Evolutionary conservation across 1,140 invertebrate genomes (phyloP).

Genomic region (Melanaphis sacchari): DNA sequence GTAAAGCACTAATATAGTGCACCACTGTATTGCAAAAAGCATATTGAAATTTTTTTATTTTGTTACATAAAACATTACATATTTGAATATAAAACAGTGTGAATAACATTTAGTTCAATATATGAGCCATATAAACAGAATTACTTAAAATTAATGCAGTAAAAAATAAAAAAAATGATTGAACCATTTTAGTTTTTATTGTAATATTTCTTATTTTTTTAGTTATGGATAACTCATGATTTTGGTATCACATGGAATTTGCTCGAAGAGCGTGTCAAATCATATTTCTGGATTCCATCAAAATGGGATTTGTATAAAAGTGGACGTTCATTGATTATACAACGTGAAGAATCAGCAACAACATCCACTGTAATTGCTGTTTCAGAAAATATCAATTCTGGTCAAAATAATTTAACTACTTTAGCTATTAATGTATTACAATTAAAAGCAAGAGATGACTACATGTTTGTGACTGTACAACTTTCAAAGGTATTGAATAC

Average conservation of each 20-base stretch:
- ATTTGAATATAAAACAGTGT: not conserved
- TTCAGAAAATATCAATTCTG: conserved; percentile 42
- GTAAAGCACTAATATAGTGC: too few species aligned
- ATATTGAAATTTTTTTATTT: too few species aligned
- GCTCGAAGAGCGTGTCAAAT: conserved; percentile 77
- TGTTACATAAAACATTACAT: not conserved
- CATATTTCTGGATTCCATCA: conserved; percentile 63
- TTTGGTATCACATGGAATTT: conserved; percentile 75
- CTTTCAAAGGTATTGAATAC: conserved; percentile 44
- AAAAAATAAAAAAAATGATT: too few species aligned
- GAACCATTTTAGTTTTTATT: not conserved
- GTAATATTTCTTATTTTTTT: conserved; percentile 60
- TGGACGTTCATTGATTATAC: conserved; percentile 69
- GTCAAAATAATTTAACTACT: conserved; percentile 62
- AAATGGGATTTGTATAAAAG: conserved; percentile 48
- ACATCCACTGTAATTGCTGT: conserved; percentile 47
- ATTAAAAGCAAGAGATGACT: conserved; percentile 82
- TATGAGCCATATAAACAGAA: too few species aligned
- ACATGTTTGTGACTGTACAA: conserved; percentile 74
- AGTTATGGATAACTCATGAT: conserved; percentile 80
- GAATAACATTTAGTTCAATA: not conserved
- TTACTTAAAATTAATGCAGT: not conserved
- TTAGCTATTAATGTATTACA: conserved; percentile 72
- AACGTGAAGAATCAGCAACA: conserved; percentile 70
- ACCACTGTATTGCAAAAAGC: too few species aligned